Conservation (phyloP, 2,113 vertebrate genomes). For the Morone chrysops region DNA sequence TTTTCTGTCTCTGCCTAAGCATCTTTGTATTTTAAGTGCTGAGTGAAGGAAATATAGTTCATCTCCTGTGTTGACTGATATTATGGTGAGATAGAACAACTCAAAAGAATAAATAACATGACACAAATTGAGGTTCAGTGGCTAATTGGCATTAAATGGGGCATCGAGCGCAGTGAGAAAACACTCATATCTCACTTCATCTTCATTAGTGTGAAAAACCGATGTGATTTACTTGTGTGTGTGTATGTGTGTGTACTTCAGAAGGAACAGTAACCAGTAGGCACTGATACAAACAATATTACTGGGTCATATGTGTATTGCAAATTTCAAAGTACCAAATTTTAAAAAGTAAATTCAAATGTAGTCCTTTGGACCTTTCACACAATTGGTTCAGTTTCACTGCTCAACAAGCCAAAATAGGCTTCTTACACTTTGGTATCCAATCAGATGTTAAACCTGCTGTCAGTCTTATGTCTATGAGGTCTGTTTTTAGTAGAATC, state of each 20-base stretch:
- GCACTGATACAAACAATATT: conserved; percentile 26
- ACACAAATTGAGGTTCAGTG: conserved; percentile 82
- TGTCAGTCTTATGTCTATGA: background rate
- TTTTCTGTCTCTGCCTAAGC: background rate
- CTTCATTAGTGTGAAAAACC: conserved; percentile 81
- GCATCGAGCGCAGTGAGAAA: conserved; percentile 78
- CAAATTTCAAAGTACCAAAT: background rate
- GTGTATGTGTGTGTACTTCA: conserved; percentile 13
- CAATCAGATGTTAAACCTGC: background rate
- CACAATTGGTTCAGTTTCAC: background rate
- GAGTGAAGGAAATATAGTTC: background rate
- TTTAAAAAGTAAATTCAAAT: background rate
- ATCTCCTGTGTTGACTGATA: conserved; percentile 49
- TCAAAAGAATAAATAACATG: conserved; percentile 77
- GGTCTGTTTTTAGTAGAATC: background rate
- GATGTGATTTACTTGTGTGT: conserved; percentile 69
- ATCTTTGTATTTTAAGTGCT: background rate
- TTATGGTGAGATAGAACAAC: conserved; percentile 58
- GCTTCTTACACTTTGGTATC: background rate
- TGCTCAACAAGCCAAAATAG: background rate
- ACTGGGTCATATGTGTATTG: conserved; percentile 2
- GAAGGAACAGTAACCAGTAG: conserved; percentile 11
- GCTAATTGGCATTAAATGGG: conserved; percentile 84
- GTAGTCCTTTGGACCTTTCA: background rate
- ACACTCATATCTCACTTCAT: conserved; percentile 84